These are phyloP conservation scores for Camptogramma bilineatum DNA, from an alignment of 2,888 invertebrate genomes.

Conservation along the genomic window DNA sequence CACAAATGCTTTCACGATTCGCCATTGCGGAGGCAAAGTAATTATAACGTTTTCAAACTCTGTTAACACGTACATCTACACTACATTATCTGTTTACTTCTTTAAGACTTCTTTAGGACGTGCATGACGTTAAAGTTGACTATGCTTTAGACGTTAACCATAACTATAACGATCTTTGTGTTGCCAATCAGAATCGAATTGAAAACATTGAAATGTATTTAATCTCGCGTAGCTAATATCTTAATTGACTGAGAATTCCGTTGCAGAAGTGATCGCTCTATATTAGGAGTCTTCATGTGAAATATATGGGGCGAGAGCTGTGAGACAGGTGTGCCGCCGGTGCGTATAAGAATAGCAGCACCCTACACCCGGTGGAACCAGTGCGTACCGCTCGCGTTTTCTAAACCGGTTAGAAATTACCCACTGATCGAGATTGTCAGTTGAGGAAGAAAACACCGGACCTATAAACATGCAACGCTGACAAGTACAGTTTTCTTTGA, in stretches of 20 bases:
- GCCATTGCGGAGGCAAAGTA: slow-evolving; percentile 30
- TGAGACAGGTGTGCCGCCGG: slow-evolving; percentile 48
- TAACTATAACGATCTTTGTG: neutral
- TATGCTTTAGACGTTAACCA: neutral
- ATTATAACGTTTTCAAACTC: slow-evolving; percentile 24
- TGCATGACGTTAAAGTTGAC: neutral
- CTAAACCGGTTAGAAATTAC: slow-evolving; percentile 86
- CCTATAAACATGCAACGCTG: slow-evolving; percentile 68
- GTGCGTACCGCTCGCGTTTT: slow-evolving; percentile 71
- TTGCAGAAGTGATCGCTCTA: slow-evolving; percentile 45
- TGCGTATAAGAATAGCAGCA: slow-evolving; percentile 60
- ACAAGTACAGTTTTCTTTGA: slow-evolving; percentile 70
- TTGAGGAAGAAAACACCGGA: slow-evolving; percentile 81
- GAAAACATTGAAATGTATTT: slow-evolving; percentile 34
- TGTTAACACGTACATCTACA: slow-evolving; percentile 4
- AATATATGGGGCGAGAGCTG: slow-evolving; percentile 73
- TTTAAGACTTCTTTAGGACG: neutral
- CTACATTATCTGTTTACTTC: neutral
- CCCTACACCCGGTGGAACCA: slow-evolving; percentile 42
- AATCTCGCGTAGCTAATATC: slow-evolving; percentile 32
- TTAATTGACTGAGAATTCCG: slow-evolving; percentile 43
- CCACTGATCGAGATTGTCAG: slow-evolving; percentile 82
- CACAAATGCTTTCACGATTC: slow-evolving; percentile 70
- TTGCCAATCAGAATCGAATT: slow-evolving; percentile 10
- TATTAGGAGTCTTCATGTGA: slow-evolving; percentile 53